Evolutionary conservation across 1,140 invertebrate genomes (phyloP).

Genomic region (Anastrepha obliqua): DNA sequence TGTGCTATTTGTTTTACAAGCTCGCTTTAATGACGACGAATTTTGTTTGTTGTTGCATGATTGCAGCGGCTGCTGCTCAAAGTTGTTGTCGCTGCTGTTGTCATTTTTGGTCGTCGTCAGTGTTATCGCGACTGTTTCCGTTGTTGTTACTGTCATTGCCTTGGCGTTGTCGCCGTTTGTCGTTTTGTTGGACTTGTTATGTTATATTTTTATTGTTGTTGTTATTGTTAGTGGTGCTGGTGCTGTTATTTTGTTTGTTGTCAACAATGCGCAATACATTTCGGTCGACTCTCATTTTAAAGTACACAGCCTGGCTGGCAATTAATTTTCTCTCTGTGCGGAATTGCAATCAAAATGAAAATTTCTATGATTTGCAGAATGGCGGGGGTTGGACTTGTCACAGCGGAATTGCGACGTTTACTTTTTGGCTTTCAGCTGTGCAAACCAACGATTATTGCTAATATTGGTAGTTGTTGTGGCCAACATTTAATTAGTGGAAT

Average conservation of each 20-base stretch:
- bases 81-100: constrained; percentile 53
- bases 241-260: constrained; percentile 34
- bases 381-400: background rate
- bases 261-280: constrained; percentile 16
- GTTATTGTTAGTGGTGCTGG: background rate
- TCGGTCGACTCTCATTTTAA: background rate
- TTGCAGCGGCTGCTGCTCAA: constrained; percentile 7
- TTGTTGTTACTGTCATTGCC: constrained; percentile 15
- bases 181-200: background rate
- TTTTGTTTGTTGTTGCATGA: constrained; percentile 55
- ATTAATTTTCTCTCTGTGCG: background rate
- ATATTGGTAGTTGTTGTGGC: background rate
- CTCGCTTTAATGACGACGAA: constrained; percentile 72
- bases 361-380: constrained; percentile 20
- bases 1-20: constrained; percentile 68
- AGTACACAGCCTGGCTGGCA: background rate
- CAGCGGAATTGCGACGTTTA: background rate
- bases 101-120: constrained; percentile 60
- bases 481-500: constrained; percentile 21
- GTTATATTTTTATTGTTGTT: background rate
- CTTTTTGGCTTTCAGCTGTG: background rate
- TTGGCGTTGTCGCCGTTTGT: background rate
- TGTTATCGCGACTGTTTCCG: constrained; percentile 37
- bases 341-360: constrained; percentile 15
- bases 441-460: background rate